Evolutionary conservation across 2,113 vertebrate genomes (phyloP).

Genomic region (Muntiacus muntjak): DNA sequence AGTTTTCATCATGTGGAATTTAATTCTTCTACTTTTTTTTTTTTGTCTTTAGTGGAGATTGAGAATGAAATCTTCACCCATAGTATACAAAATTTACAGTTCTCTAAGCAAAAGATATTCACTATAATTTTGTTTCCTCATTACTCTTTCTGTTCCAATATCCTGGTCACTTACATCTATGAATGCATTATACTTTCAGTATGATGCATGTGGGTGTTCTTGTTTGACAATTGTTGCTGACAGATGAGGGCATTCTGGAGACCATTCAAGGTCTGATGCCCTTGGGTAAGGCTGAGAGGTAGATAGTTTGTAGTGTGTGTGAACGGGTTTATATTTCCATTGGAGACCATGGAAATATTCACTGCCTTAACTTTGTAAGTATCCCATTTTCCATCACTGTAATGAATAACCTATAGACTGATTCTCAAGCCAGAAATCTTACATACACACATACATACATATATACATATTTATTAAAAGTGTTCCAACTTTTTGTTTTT

Average conservation of each 20-base stretch:
- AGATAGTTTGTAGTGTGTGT: background rate
- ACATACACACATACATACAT: background rate
- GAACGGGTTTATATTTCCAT: background rate
- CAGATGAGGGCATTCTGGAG: constrained; percentile 37
- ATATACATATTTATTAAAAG: background rate
- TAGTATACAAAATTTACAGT: background rate
- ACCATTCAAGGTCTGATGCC: constrained; percentile 32
- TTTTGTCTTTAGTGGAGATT: background rate
- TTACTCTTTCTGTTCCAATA: constrained; percentile 35
- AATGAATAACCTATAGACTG: background rate
- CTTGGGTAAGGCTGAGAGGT: background rate
- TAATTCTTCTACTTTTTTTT: background rate
- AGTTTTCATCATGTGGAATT: constrained; percentile 33
- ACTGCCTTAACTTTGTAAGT: background rate
- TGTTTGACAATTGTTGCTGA: constrained; percentile 46
- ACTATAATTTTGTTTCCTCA: constrained; percentile 41
- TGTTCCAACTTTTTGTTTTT: background rate
- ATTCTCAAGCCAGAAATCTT: background rate
- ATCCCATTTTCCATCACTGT: background rate
- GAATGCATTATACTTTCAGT: constrained; percentile 34
- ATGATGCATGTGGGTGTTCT: background rate
- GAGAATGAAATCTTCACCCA: constrained; percentile 1
- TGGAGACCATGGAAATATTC: background rate
- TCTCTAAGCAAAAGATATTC: constrained; percentile 12
- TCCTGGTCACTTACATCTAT: constrained; percentile 30